phyloP scores from a whole-genome alignment of 1,140 invertebrate genomes.

The Brachionus calyciflorus region DNA sequence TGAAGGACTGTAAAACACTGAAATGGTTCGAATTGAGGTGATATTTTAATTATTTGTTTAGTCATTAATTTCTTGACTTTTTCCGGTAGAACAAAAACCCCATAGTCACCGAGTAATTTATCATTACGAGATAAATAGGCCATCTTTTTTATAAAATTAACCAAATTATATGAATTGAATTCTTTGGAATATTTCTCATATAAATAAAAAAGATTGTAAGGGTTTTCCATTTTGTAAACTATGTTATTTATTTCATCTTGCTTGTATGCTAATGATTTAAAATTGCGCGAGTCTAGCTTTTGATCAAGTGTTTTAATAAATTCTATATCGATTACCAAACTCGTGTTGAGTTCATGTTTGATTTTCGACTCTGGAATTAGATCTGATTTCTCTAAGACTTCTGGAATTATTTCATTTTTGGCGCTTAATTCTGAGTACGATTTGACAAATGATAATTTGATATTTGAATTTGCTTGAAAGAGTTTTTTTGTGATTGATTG shows the following conservation, averaged over 20 bases:
- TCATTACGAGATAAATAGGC: slow-evolving; percentile 1
- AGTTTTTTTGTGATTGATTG: background rate
- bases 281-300: background rate
- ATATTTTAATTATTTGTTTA: background rate
- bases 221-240: slow-evolving; percentile 8
- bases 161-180: background rate
- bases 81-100: slow-evolving; percentile 3
- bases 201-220: slow-evolving; percentile 5
- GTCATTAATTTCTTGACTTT: background rate
- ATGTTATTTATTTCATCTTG: slow-evolving; percentile 7
- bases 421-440: background rate
- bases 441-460: background rate
- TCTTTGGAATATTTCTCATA: slow-evolving; percentile 41
- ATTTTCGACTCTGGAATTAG: background rate
- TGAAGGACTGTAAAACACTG: slow-evolving; percentile 5
- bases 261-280: slow-evolving; percentile 11
- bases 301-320: slow-evolving; percentile 14
- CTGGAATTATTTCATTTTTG: background rate
- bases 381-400: background rate
- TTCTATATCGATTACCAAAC: background rate
- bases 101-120: background rate
- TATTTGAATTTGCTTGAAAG: background rate
- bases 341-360: background rate
- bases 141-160: slow-evolving; percentile 24
- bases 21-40: slow-evolving; percentile 19